These are phyloP conservation scores for Forbesichthys agassizii DNA, from an alignment of 2,113 vertebrate genomes.

Conservation along the genomic window DNA sequence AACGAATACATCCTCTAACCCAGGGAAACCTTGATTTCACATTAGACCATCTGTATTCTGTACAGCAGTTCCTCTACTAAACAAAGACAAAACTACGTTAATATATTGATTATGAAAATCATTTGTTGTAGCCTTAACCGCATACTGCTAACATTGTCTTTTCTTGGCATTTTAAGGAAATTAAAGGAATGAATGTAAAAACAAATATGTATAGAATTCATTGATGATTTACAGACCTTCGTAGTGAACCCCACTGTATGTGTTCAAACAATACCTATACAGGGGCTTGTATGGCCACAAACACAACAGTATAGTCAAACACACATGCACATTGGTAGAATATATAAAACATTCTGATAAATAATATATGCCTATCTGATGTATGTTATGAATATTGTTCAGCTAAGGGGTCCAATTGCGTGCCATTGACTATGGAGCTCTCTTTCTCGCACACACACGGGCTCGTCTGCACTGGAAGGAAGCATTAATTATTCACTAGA, in stretches of 20 bases:
- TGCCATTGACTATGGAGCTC: conserved; percentile 50
- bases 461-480: conserved; percentile 51
- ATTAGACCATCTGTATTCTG: background rate
- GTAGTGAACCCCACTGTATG: too few relatives aligned
- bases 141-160: too few relatives aligned
- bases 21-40: conserved; percentile 3
- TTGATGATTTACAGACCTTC: conserved; percentile 12
- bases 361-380: conserved; percentile 74
- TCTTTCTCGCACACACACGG: conserved; percentile 35
- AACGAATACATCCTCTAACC: conserved; percentile 2
- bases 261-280: conserved; percentile 12
- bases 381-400: conserved; percentile 75
- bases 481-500: conserved; percentile 72
- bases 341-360: conserved; percentile 65
- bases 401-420: conserved; percentile 63
- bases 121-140: too few relatives aligned
- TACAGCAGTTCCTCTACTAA: background rate
- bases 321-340: conserved; percentile 60
- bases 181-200: too few relatives aligned
- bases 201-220: too few relatives aligned
- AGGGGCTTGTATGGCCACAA: conserved; percentile 20
- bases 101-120: too few relatives aligned
- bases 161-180: too few relatives aligned
- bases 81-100: background rate
- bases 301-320: conserved; percentile 33